These are phyloP conservation scores for Enoplolaimus lenunculus DNA, from an alignment of 2,888 invertebrate species.

Conservation along the genomic window DNA sequence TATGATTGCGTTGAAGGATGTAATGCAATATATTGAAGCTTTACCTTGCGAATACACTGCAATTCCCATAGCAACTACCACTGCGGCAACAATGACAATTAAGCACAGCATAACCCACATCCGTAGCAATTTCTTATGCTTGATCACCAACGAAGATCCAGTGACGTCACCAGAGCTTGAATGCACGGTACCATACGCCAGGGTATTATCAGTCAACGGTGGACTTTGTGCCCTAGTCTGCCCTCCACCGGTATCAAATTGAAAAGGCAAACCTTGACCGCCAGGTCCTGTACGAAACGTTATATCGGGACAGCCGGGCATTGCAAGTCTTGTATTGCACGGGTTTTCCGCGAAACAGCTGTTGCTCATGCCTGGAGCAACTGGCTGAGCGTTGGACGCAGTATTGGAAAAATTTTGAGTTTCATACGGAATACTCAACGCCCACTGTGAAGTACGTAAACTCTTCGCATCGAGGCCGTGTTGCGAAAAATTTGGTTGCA, in stretches of 20 bases:
- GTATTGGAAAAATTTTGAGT: not conserved
- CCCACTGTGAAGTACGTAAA: not conserved
- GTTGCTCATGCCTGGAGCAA: not conserved
- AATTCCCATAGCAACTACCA: conserved; percentile 21
- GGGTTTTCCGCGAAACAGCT: not conserved
- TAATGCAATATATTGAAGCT: not conserved
- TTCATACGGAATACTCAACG: not conserved
- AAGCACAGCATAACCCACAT: conserved; percentile 18
- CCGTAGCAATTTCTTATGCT: not conserved
- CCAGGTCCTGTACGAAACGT: not conserved
- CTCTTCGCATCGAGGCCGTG: no score
- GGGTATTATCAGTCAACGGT: not conserved
- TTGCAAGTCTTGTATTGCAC: not conserved
- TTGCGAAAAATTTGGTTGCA: no score
- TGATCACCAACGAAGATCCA: no score
- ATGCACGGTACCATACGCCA: not conserved
- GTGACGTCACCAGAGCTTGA: not conserved
- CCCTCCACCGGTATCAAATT: not conserved
- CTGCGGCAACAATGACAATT: conserved; percentile 20
- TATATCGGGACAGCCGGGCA: no score
- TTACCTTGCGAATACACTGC: conserved; percentile 23
- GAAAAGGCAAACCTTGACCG: not conserved
- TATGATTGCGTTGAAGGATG: no score
- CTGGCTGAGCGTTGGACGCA: not conserved
- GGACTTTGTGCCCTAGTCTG: not conserved